Conservation (phyloP, 2,888 invertebrate genomes). For the Caenorhabditis sp. region DNA sequence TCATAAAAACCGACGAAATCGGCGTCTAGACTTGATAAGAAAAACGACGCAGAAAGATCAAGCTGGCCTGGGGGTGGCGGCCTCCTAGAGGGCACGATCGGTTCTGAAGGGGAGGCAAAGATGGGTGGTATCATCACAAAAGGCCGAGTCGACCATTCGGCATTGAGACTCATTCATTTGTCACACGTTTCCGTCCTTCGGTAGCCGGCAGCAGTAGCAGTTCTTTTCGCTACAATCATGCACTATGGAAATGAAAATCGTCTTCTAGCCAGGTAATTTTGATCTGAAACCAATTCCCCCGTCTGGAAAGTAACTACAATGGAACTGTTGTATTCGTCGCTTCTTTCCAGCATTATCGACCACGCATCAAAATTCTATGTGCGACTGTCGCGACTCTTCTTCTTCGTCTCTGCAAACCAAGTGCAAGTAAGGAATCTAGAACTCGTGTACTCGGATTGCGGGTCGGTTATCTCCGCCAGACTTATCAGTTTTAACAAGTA, state of each 20-base stretch:
- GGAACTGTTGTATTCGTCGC: too few species aligned
- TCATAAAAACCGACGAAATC: slow-evolving; percentile 3
- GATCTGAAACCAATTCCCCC: too few species aligned
- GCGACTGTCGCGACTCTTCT: slow-evolving; percentile 1
- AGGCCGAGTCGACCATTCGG: slow-evolving; percentile 22
- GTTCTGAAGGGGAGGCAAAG: too few species aligned
- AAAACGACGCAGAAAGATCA: slow-evolving; percentile 13
- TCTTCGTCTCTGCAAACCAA: slow-evolving; percentile 22
- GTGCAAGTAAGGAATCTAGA: slow-evolving; percentile 32
- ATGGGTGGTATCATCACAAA: slow-evolving; percentile 36
- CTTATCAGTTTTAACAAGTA: slow-evolving; percentile 34
- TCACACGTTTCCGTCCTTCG: slow-evolving; percentile 21
- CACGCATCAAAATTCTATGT: slow-evolving; percentile 26
- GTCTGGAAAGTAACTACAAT: background rate
- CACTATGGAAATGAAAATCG: slow-evolving; percentile 6
- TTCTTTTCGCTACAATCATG: slow-evolving; percentile 18
- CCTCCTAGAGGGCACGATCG: slow-evolving; percentile 10
- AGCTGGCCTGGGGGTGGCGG: slow-evolving; percentile 7
- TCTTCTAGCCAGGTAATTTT: slow-evolving; percentile 8
- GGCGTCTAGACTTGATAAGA: slow-evolving; percentile 41
- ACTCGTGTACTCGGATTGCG: slow-evolving; percentile 2
- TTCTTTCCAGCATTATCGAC: slow-evolving; percentile 22
- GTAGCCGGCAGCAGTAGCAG: background rate
- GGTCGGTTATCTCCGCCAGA: slow-evolving; percentile 29
- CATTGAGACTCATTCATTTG: slow-evolving; percentile 27